Evolutionary conservation across 1,140 invertebrate genomes (phyloP), one percentile per base, ranked within the genome.

Genomic region (Hyphantria cunea): DNA sequence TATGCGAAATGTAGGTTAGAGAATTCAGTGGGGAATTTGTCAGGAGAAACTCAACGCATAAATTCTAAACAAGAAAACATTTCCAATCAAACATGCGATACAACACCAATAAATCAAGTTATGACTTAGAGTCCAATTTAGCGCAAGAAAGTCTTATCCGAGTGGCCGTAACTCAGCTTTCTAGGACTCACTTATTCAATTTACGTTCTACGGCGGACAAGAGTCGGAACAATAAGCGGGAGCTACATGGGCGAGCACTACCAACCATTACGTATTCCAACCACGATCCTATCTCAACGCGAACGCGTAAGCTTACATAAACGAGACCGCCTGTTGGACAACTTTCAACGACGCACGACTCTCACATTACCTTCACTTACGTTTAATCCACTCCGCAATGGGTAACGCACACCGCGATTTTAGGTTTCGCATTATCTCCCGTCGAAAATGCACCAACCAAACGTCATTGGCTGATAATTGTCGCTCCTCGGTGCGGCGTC

Each of bases 261-360:
- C 83, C 76, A 73, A 76, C 74, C 83, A 89, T 87, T 89, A 87
- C 82, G 86, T 80, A 89, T 89, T 86, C 84, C 65, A 65, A 56
- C 62, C 83, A 82, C 81, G 84, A 79, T 77, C 62, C 54, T 73
- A 78, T 71, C 71, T 72, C 53, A 51, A 51, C 56, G 39, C 48
- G 47, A 51, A 42, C 56, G 37, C 56, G 39, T 50, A 60, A 51
- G 47, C 47, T 33, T 60, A 50, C 56, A 60, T 11, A 37, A 60
- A n/a, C 48, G 56, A 15, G 25, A 25, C 17, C 34, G 32, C 12
- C 25, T 12, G 31, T 0, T n/a, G 25, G 51, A 49, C 44, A 44
- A 50, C 34, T 51, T 60, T n/a, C 56, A 60, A 11, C 39, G 56
- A 51, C 10, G 47, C 47, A 13, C 41, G 8, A 6, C 25, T 51